These are phyloP conservation scores for Tiaroga cobitis DNA, from an alignment of 2,797 vertebrate genomes.

Conservation along the genomic window DNA sequence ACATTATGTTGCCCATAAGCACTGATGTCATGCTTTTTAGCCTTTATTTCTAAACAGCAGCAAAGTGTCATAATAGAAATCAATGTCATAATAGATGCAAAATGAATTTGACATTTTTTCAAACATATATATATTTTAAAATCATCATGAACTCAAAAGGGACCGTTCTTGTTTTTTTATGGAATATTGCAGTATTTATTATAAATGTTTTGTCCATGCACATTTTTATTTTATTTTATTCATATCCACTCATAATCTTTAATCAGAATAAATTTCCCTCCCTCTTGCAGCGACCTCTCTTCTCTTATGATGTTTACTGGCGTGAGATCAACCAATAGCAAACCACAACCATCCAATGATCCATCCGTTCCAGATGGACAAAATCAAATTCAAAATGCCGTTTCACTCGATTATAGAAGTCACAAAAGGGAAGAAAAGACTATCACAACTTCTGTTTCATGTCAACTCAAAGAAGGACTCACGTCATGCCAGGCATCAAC, in stretches of 20 bases:
- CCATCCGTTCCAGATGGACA: too few species aligned
- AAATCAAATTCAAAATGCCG: background rate
- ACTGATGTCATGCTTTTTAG: background rate
- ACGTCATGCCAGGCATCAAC: conserved; percentile 36
- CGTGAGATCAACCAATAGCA: background rate
- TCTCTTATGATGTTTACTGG: too few species aligned
- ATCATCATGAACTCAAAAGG: background rate
- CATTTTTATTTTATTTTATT: background rate
- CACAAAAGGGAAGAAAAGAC: background rate
- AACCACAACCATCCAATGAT: background rate
- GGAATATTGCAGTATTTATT: background rate
- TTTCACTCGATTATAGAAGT: background rate
- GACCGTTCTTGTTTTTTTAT: too few species aligned
- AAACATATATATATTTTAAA: background rate
- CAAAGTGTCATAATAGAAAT: too few species aligned
- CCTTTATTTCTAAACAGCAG: background rate
- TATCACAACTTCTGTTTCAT: background rate
- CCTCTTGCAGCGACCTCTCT: too few species aligned
- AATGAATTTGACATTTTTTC: background rate
- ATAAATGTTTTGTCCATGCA: background rate
- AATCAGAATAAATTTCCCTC: too few species aligned
- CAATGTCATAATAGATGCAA: background rate
- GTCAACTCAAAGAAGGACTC: background rate
- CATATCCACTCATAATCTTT: background rate
- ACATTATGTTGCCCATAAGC: background rate